Conservation (phyloP, 2,888 invertebrate species). For the Nomada fabriciana region DNA sequence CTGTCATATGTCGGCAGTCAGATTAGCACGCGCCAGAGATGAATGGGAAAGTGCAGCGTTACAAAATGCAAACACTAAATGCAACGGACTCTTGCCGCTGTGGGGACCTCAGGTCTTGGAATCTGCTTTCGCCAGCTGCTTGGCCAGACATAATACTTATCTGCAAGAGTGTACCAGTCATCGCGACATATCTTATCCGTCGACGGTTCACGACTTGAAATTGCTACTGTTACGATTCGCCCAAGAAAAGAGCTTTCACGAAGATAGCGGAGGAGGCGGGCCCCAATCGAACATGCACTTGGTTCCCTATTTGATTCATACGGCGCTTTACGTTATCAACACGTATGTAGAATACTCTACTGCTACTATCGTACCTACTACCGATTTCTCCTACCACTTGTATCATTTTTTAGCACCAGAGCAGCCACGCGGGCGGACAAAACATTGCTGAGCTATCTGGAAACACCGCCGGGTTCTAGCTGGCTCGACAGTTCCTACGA, state of each 20-base stretch:
- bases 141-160: slow-evolving; percentile 96
- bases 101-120: slow-evolving; percentile 98
- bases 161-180: slow-evolving; percentile 90
- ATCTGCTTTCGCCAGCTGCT: slow-evolving; percentile 96
- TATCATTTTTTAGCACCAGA: slow-evolving; percentile 86
- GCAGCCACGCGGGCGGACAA: slow-evolving; percentile 92
- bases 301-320: slow-evolving; percentile 96
- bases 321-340: slow-evolving; percentile 97
- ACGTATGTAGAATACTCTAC: slow-evolving; percentile 86
- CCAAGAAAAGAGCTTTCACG: slow-evolving; percentile 97
- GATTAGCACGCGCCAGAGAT: slow-evolving; percentile 89
- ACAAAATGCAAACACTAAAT: slow-evolving; percentile 98
- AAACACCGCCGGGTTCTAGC: slow-evolving; percentile 87
- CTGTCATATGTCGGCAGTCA: slow-evolving; percentile 98
- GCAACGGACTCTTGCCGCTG: slow-evolving; percentile 97
- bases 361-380: not conserved
- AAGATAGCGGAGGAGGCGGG: slow-evolving; percentile 98
- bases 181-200: slow-evolving; percentile 91
- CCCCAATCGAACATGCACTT: slow-evolving; percentile 99
- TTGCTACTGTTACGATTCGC: slow-evolving; percentile 95
- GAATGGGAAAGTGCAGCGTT: slow-evolving; percentile 99
- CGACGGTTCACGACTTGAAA: slow-evolving; percentile 97
- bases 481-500: slow-evolving; percentile 94
- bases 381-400: not conserved
- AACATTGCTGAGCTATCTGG: slow-evolving; percentile 90